Base-by-base conservation (phyloP, 64 coral and sea anemone genomes). In the Montipora sp. region DNA sequence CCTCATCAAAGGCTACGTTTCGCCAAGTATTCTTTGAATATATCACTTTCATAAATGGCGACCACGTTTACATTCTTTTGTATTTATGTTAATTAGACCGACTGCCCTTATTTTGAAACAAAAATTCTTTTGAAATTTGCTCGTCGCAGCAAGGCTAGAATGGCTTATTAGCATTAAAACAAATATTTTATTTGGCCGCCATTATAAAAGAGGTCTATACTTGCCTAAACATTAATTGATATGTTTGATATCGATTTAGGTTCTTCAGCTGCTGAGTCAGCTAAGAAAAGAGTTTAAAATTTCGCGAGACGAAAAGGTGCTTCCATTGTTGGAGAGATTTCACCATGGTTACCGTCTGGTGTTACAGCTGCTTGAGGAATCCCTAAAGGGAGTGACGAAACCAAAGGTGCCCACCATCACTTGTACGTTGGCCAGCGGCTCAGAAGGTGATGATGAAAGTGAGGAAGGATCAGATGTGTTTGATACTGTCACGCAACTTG, bases 401-500 rank as follows among this genome's bases (percentile, higher is more conserved):
- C 15, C 53, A 53, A 36, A 86, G 73, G 57, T 86, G 75, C 72
- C 75, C 75, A 85, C 57, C 7, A 92, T 73, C 79, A 80, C 75
- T 43, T 63, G 47, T 47, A 83, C 81, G 18, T 16, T 79, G 48
- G 77, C 87, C 7, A 83, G 74, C 14, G 83, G 57, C 22, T 66
- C 92, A 1, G 88, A 83, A 15, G 79, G 76, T 72, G 61, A 77
- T 47, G 70, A 79, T 10, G 78, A 85, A 16, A 84, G 80, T 24
- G 87, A 94, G 11, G 93, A 95, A 18, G 95, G 61, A 18, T 79
- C 90, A 18, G 96, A 98, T 48, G 90, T 85, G 74, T 95, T 95
- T 68, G 96, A 98, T 22, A 95, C 96, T 47, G 93, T 98, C 44
- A 95, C 93, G 46, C 93, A 95, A 63, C 60, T 98, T 20, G 96